Conservation (phyloP, 1,140 invertebrate species). For the Dysdera silvatica region DNA sequence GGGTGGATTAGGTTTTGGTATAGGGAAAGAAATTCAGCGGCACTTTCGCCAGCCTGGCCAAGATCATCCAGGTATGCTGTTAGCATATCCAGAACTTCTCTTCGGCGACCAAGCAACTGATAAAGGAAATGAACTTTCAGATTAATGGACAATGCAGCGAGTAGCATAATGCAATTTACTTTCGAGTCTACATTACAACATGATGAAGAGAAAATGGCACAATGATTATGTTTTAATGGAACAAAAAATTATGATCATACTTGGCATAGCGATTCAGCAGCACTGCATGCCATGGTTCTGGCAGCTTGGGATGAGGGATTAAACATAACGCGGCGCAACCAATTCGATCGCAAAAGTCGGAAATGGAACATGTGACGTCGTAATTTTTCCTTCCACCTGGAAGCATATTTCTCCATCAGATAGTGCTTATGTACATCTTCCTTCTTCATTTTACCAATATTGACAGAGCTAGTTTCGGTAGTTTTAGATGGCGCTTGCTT, state of each 20-base stretch:
- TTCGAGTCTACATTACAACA: neutral
- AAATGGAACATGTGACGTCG: conserved; percentile 31
- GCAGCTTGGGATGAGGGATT: conserved; percentile 81
- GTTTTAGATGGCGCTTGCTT: conserved; percentile 39
- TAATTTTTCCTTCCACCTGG: conserved; percentile 46
- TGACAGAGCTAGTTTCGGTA: conserved; percentile 1
- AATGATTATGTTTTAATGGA: neutral
- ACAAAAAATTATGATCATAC: neutral
- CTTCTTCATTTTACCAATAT: conserved; percentile 35
- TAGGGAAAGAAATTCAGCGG: conserved; percentile 78
- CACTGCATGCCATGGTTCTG: conserved; percentile 76
- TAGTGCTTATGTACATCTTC: conserved; percentile 52
- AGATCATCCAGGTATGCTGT: conserved; percentile 81
- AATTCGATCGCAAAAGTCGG: conserved; percentile 58
- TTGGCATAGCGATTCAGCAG: conserved; percentile 70
- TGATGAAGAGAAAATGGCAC: conserved; percentile 5
- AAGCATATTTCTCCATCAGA: conserved; percentile 68
- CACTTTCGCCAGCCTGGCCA: conserved; percentile 74
- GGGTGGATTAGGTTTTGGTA: conserved; percentile 71
- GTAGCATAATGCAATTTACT: neutral
- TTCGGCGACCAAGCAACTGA: conserved; percentile 35
- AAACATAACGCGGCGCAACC: conserved; percentile 82
- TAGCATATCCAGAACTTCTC: conserved; percentile 66
- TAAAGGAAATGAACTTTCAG: neutral
- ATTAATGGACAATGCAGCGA: neutral